Evolutionary conservation across 2,888 invertebrate genomes (phyloP), one percentile per base, ranked within the genome.

Genomic region (Caenorhabditis wallacei): DNA sequence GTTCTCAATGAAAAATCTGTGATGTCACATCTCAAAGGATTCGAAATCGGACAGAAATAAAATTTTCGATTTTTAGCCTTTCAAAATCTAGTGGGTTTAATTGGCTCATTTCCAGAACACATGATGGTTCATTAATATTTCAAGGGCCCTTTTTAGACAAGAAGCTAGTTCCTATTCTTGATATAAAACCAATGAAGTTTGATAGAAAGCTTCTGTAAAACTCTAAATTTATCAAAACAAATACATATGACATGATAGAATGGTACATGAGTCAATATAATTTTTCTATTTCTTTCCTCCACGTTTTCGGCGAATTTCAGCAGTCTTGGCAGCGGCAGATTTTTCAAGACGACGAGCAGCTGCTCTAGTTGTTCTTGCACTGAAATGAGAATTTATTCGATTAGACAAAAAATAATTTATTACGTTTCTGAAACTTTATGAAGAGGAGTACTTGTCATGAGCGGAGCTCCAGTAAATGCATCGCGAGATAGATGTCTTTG

Each of bases 391-490:
- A 3, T 30, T 30, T 30, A 5, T 30, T 30, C 10, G 7, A 26
- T 13, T 7, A 26, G 46, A 3, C 13, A 26, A 8, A 4, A 1
- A 40, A 16, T 40, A 18, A 30, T n/a, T 24, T n/a, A 8, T 51
- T 20, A 64, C 64, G 26, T 22, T 68, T 54, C 40, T n/a, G 61
- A 18, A 8, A 22, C 8, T 40, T 56, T 43, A 18, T 54, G 43
- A 4, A 66, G 57, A 11, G 76, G 76, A 35, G 76, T 76, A 24
- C 76, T 76, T 2, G 76, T 76, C 68, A 69, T 75, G 24, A 64
- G 24, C 24, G 74, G 74, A 7, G 20, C 51, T 13, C 64, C 61
- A 22, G 69, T 61, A 53, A 76, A 37, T 2, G 54, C 69, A 16
- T 76, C 76, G 8, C 22, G 51, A 13, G 76, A 76, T 0, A 51